Base-by-base conservation (phyloP, 1,140 invertebrate genomes). In the Acromyrmex charruanus region DNA sequence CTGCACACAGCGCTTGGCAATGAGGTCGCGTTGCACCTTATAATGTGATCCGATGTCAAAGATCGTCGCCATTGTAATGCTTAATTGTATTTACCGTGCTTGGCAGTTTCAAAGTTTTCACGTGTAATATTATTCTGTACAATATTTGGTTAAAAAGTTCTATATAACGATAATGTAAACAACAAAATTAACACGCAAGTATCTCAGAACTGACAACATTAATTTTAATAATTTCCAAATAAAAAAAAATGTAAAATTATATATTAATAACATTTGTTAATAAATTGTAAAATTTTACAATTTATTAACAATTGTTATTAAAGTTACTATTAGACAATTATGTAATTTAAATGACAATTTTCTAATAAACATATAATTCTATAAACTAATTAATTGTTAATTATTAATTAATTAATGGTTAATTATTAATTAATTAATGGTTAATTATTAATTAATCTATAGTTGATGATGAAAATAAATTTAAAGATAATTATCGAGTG, bases 21-120 rank as follows among this genome's bases (percentile, higher is more conserved):
- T 59, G 55, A 58, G 80, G 82, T 80, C 87, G 75, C 31, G 10
- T 63, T 86, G 77, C 55, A 44, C 68, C 7, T 61, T 75, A 75
- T 84, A 84, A 84, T 84, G 28, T 28, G 80, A 84, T 84, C 55
- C 69, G 55, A 82, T 74, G 68, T 61, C 80, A 74, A 84, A 84
- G 80, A 69, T 82, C 21, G 39, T 35, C 25, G 55, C 18, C 12
- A 75, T 74, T 84, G 35, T 74, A 84, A 75, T 75, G 80, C n/a
- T 63, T 63, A 84, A 84, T 74, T 75, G 55, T 14, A 84, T 74
- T 75, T 72, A 16, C 14, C 39, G 18, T 21, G 18, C 55, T 49
- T 61, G 65, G 35, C 21, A 81, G 25, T 75, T 84, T 51, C 39
- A 0, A 75, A 74, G 39, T 84, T 61, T 75, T 61, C 69, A 35